Evolutionary conservation across 2,113 vertebrate species (phyloP), one percentile per base, ranked within the genome.

Genomic region (Paedocypris sp.): DNA sequence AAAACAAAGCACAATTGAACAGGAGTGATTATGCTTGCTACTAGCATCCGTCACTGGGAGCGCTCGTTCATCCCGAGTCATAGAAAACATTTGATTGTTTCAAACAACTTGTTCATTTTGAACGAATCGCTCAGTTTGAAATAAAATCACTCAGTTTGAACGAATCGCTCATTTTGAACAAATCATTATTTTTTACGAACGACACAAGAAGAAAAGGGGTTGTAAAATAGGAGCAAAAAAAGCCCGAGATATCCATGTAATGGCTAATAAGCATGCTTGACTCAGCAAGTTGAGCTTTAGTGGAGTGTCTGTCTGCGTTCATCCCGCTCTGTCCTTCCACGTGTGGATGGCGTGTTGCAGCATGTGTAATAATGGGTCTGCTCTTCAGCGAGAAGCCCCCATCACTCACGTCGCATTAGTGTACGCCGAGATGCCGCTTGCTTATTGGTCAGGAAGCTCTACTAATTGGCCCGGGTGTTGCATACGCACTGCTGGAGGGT

Each of bases 201-300:
- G 45, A 49, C 48, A 49, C 6, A 42, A 50, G 38, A 66, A 57
- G 11, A 32, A 52, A 71, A 64, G 59, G 62, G 53, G 51, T n/a
- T n/a, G n/a, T n/a, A n/a, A n/a, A 69, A 64, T 54, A 13, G 20
- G 10, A 11, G 26, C 45, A 62, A 43, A 53, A 28, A 67, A 63
- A 39, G n/a, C n/a, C 23, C 42, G 23, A 43, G 22, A 45, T 42
- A 49, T 53, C 38, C 62, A 61, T 64, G 70, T 77, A 85, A 83
- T 82, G 83, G 82, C 67, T 45, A 70, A 42, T 58, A 45, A 81
- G 78, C 73, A 65, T 77, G 50, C 80, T 83, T 83, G 85, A 84
- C 82, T 76, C 68, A 67, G 48, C 62, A 60, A 77, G 77, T 80
- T 75, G 77, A 83, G 72, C 73, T 69, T 67, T 72, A 65, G 76